Conservation (phyloP, 2,888 invertebrate species). For the Nomada fucata region DNA sequence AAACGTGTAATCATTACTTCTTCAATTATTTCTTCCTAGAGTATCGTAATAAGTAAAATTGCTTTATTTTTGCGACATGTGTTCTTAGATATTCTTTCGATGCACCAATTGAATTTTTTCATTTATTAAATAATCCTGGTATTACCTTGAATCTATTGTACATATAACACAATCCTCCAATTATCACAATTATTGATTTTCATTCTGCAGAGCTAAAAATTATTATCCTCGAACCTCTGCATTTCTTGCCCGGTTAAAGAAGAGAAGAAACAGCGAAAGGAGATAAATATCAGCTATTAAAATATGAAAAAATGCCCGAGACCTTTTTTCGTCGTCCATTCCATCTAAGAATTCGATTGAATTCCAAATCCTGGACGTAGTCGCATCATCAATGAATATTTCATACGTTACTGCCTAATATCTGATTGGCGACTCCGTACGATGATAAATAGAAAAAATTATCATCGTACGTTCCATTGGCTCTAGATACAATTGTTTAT, state of each 20-base stretch:
- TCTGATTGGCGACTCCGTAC: background rate
- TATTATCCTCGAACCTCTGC: no score
- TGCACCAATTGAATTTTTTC: no score
- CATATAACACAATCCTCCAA: no score
- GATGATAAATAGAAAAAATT: background rate
- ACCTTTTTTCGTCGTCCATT: background rate
- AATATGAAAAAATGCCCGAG: background rate
- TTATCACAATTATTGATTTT: no score
- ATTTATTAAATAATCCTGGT: no score
- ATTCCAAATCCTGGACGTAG: conserved; percentile 3
- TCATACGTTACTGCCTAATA: background rate
- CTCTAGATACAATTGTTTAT: background rate
- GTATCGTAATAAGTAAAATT: background rate
- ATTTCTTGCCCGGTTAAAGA: background rate
- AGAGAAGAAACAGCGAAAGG: background rate
- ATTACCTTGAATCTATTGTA: no score
- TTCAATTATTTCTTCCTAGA: background rate
- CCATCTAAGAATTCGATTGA: background rate
- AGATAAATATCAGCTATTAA: background rate
- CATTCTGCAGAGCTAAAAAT: no score
- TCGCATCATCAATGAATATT: conserved; percentile 1
- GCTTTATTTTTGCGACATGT: background rate
- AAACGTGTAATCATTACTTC: conserved; percentile 15
- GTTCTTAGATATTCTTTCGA: background rate
- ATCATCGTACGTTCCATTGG: background rate